These are phyloP conservation scores for Cydia strobilella DNA, from an alignment of 1,140 invertebrate genomes.

Conservation along the genomic window DNA sequence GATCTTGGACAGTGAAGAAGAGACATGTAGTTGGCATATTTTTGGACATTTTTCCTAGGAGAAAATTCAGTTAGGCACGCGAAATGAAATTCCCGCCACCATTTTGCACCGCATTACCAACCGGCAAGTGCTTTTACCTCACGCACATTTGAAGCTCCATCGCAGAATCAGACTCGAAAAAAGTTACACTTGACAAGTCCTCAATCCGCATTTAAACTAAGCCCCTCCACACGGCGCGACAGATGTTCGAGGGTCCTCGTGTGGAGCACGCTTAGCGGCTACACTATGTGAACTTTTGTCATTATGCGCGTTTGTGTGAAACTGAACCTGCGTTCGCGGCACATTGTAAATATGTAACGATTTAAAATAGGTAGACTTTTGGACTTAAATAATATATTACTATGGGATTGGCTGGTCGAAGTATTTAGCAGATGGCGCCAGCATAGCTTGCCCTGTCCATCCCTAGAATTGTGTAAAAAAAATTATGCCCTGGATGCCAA, in stretches of 20 bases:
- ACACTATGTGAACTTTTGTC: constrained; percentile 35
- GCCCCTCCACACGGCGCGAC: constrained; percentile 48
- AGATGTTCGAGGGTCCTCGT: constrained; percentile 60
- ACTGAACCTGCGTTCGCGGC: neutral
- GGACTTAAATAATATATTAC: neutral
- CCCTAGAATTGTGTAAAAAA: no score
- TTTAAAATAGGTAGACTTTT: neutral
- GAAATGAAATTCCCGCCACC: neutral
- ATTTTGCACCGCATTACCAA: neutral
- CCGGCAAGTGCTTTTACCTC: constrained; percentile 12
- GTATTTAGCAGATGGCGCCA: no score
- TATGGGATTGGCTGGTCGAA: no score
- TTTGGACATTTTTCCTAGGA: neutral
- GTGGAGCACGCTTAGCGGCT: constrained; percentile 47
- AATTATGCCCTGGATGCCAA: no score
- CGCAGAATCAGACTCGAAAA: constrained; percentile 13
- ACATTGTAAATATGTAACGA: constrained; percentile 16
- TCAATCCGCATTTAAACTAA: constrained; percentile 51
- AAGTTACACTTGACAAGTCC: constrained; percentile 19
- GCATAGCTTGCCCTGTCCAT: no score
- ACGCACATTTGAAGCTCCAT: constrained; percentile 17
- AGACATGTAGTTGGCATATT: neutral
- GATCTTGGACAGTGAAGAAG: no score
- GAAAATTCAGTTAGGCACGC: neutral
- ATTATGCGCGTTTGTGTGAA: constrained; percentile 14